These are phyloP conservation scores for Eulemur mongoz DNA, from an alignment of 2,797 vertebrate genomes.

Conservation along the genomic window DNA sequence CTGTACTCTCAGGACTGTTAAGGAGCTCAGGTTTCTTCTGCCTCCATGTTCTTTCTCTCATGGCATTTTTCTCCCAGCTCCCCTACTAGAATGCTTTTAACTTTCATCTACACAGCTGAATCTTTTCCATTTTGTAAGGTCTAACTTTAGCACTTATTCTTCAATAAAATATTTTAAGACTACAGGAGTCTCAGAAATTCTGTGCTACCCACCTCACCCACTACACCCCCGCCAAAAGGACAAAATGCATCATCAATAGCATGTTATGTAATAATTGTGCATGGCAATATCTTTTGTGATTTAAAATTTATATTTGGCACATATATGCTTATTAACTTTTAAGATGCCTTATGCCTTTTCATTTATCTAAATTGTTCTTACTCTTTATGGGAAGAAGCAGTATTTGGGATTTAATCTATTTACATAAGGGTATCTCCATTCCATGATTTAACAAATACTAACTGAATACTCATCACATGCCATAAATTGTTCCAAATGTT, in stretches of 20 bases:
- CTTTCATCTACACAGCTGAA: neutral
- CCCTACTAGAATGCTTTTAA: neutral
- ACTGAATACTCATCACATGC: neutral
- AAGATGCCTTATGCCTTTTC: neutral
- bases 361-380: neutral
- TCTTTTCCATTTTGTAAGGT: neutral
- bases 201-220: fast-evolving
- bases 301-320: neutral
- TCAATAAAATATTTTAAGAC: neutral
- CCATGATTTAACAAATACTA: neutral
- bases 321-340: neutral
- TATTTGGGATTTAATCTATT: neutral
- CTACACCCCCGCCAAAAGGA: neutral
- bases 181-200: neutral
- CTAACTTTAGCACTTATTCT: neutral
- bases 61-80: neutral
- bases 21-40: neutral
- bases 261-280: neutral
- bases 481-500: neutral
- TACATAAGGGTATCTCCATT: neutral
- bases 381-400: neutral
- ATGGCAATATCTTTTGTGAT: neutral
- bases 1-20: no score
- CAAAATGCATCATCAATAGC: neutral
- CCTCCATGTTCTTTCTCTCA: neutral